Percentiles rank a stretch among this genome's conserved stretches.
Evolutionary conservation across 1,140 invertebrate species (phyloP).

Genomic region (Drosophila funebris): DNA sequence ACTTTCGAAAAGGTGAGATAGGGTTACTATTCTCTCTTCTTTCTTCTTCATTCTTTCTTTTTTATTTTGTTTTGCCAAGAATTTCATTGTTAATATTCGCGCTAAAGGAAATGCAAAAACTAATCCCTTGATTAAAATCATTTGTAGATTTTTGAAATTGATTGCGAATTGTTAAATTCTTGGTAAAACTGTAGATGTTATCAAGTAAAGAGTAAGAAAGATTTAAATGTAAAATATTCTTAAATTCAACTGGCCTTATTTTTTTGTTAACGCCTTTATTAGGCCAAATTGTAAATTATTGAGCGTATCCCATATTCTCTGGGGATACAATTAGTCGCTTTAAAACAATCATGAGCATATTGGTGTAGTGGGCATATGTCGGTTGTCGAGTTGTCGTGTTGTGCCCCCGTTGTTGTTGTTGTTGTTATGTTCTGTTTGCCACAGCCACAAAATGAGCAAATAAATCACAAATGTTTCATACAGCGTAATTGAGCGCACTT

Average conservation of each 20-base stretch:
- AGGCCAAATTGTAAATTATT: conserved; percentile 41
- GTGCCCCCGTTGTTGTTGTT: background rate
- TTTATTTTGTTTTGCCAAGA: conserved; percentile 10
- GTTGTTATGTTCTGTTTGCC: too few relatives aligned
- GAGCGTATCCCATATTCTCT: conserved; percentile 40
- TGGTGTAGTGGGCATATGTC: conserved; percentile 60
- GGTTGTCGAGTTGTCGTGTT: too few relatives aligned
- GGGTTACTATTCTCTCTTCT: conserved; percentile 14
- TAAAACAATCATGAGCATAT: conserved; percentile 36
- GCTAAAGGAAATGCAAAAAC: conserved; percentile 17
- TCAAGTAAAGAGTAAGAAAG: background rate
- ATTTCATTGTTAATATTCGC: conserved; percentile 19
- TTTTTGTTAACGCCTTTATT: conserved; percentile 39
- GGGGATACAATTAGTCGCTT: conserved; percentile 67
- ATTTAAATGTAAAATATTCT: background rate
- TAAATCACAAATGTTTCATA: conserved; percentile 80
- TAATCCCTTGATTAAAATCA: conserved; percentile 60
- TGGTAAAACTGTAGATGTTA: background rate
- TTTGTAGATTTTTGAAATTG: conserved; percentile 47
- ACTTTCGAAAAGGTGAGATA: background rate
- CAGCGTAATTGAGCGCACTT: conserved; percentile 62
- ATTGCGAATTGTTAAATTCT: conserved; percentile 35
- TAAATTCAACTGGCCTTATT: background rate
- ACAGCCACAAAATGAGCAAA: conserved; percentile 77
- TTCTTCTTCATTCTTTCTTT: too few relatives aligned